Conservation (phyloP, 2,797 vertebrate genomes). For the Sebastes vulpes region DNA sequence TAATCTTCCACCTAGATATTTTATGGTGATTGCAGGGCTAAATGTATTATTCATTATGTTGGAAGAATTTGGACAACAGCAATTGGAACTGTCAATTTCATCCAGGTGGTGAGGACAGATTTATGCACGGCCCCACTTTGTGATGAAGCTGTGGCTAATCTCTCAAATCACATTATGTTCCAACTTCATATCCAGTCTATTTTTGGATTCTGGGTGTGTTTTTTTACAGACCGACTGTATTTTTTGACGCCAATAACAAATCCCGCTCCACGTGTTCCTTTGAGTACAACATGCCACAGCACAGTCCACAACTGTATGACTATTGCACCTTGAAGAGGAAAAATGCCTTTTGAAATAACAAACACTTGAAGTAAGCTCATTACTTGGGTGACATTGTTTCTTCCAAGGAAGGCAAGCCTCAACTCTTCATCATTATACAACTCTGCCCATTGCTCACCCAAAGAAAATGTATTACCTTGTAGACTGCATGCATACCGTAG, state of each 20-base stretch:
- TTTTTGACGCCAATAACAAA: conserved; percentile 53
- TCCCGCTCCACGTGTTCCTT: conserved; percentile 38
- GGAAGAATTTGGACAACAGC: not conserved
- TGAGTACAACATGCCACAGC: conserved; percentile 69
- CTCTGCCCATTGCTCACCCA: conserved; percentile 87
- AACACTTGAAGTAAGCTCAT: conserved; percentile 80
- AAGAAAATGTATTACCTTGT: conserved; percentile 91
- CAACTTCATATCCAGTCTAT: conserved; percentile 25
- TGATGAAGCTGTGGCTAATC: not conserved
- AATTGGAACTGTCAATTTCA: not conserved
- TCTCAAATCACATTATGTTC: not conserved
- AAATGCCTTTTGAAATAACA: conserved; percentile 82
- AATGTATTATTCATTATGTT: not conserved
- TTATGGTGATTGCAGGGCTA: not conserved
- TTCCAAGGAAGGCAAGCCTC: conserved; percentile 90
- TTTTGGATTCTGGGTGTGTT: conserved; percentile 28
- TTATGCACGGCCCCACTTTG: not conserved
- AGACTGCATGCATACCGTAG: conserved; percentile 89
- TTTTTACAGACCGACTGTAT: conserved; percentile 9
- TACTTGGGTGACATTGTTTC: conserved; percentile 86
- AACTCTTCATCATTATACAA: conserved; percentile 91
- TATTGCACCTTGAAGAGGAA: conserved; percentile 63
- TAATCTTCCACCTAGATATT: too few species aligned
- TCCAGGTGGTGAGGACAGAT: not conserved
- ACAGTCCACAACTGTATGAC: conserved; percentile 64